Percentiles rank a stretch among this genome's conserved stretches.
phyloP scores from a whole-genome alignment of 2,113 vertebrate species.

The Patagioenas fasciata region DNA sequence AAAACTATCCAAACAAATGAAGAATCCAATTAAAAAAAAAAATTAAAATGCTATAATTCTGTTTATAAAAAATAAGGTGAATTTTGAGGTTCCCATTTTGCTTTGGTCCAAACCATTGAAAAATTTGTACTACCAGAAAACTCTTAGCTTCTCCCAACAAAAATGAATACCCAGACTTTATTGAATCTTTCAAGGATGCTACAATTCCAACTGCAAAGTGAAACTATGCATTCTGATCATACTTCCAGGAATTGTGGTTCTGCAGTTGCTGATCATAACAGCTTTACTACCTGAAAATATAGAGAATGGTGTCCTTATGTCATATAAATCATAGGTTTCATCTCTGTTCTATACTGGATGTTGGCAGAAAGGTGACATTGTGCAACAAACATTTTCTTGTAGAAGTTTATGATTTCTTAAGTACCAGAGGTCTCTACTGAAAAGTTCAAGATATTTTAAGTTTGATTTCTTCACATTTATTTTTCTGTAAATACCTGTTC shows the following conservation, averaged over 20 bases:
- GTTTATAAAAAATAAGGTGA: background rate
- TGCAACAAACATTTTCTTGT: background rate
- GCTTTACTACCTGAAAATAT: background rate
- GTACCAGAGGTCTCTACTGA: background rate
- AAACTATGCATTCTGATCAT: background rate
- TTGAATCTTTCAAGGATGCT: background rate
- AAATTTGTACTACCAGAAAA: background rate
- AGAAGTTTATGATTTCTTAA: background rate
- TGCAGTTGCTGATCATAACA: background rate
- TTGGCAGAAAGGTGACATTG: background rate
- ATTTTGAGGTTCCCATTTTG: background rate
- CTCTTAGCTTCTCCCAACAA: background rate
- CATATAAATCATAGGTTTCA: background rate
- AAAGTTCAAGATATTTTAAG: background rate
- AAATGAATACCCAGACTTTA: background rate
- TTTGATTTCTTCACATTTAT: background rate
- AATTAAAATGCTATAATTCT: background rate
- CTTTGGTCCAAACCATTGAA: background rate
- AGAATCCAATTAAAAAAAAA: background rate
- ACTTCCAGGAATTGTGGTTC: background rate
- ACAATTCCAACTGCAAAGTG: background rate
- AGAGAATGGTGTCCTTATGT: background rate
- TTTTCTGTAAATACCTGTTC: conserved; percentile 14
- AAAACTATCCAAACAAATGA: background rate
- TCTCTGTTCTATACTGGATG: background rate